phyloP scores from a whole-genome alignment of 2,888 invertebrate species.

The Pheosia gnoma region DNA sequence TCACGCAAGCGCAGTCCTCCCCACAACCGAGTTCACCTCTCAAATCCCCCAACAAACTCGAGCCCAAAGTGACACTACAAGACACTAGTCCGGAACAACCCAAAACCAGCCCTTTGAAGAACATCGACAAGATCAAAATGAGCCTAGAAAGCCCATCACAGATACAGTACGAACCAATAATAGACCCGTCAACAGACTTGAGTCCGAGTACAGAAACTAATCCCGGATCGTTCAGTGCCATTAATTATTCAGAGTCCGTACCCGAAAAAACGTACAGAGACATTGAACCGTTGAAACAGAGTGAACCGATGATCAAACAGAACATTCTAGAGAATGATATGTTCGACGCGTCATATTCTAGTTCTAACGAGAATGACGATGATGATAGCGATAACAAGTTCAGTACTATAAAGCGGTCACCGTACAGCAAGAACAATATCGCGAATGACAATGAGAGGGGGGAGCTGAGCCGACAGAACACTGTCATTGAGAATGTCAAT shows the following conservation, averaged over 20 bases:
- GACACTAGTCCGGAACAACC: constrained; percentile 51
- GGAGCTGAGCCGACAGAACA: constrained; percentile 75
- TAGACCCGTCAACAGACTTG: constrained; percentile 69
- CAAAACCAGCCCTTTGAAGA: constrained; percentile 72
- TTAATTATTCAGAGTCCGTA: constrained; percentile 58
- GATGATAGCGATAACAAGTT: constrained; percentile 88
- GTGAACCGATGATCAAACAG: constrained; percentile 80
- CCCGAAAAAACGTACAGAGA: constrained; percentile 59
- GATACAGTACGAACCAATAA: constrained; percentile 79
- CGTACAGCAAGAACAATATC: constrained; percentile 82
- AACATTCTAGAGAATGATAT: constrained; percentile 81
- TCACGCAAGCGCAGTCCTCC: constrained; percentile 57
- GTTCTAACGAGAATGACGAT: constrained; percentile 83
- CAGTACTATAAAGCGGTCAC: constrained; percentile 88
- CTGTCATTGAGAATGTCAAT: constrained; percentile 79
- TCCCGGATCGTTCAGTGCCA: constrained; percentile 69
- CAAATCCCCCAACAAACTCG: constrained; percentile 50
- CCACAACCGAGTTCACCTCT: constrained; percentile 41
- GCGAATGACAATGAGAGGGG: constrained; percentile 57
- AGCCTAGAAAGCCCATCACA: constrained; percentile 78
- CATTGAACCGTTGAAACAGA: constrained; percentile 61
- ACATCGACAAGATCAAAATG: constrained; percentile 80
- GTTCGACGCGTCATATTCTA: constrained; percentile 79
- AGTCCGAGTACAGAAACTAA: constrained; percentile 74
- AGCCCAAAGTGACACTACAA: constrained; percentile 41